Evolutionary conservation across 2,888 invertebrate species (phyloP).

Genomic region (Oxyteleia sp.): DNA sequence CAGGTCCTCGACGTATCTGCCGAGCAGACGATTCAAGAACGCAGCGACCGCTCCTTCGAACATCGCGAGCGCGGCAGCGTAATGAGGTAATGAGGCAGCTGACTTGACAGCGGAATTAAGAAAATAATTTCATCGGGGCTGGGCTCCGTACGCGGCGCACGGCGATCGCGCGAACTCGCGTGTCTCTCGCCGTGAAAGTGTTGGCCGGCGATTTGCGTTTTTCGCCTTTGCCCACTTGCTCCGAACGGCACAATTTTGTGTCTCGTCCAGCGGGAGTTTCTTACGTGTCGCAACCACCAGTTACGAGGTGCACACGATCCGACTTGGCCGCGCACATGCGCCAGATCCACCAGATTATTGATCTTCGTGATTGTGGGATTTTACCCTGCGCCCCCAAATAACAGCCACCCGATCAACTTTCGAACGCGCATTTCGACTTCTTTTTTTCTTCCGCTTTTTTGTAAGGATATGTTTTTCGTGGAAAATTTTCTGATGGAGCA

Average conservation of each 20-base stretch:
- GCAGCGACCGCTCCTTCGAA: constrained; percentile 94
- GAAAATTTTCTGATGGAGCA: too few species aligned
- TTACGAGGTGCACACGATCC: constrained; percentile 38
- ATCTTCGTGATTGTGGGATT: constrained; percentile 67
- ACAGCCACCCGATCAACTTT: too few species aligned
- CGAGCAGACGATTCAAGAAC: constrained; percentile 93
- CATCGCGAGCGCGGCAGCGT: constrained; percentile 89
- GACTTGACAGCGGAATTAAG: background rate
- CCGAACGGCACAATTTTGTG: constrained; percentile 1
- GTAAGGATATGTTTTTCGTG: too few species aligned
- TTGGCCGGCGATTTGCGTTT: too few species aligned
- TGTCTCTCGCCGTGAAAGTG: too few species aligned
- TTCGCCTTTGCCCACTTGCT: too few species aligned
- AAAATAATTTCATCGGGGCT: constrained; percentile 48
- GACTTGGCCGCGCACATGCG: constrained; percentile 76
- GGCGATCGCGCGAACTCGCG: too few species aligned
- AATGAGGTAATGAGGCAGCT: background rate
- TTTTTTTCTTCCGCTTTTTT: too few species aligned
- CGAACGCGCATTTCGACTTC: too few species aligned
- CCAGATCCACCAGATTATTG: constrained; percentile 78
- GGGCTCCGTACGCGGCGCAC: too few species aligned
- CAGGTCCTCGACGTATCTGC: constrained; percentile 94
- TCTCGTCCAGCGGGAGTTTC: constrained; percentile 13
- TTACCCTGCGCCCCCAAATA: background rate
- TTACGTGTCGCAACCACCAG: constrained; percentile 41